phyloP scores from a whole-genome alignment of 1,140 invertebrate genomes.

The Gryllus bimaculatus region DNA sequence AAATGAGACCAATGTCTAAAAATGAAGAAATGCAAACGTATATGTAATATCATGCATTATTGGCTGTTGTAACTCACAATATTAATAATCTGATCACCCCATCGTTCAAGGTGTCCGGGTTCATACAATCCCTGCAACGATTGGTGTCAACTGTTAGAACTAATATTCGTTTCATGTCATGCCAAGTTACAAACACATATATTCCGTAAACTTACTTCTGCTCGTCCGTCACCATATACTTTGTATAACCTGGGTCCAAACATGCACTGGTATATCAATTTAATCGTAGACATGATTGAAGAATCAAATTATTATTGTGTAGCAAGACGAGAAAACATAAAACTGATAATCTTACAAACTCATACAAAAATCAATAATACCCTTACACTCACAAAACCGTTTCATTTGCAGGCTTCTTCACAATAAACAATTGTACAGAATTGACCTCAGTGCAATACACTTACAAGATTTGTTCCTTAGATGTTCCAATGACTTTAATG shows the following conservation, averaged over 20 bases:
- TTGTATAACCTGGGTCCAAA: slow-evolving; percentile 55
- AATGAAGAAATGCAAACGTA: slow-evolving; percentile 12
- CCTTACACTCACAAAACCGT: no score
- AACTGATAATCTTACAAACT: no score
- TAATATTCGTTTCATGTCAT: slow-evolving; percentile 13
- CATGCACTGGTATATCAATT: slow-evolving; percentile 35
- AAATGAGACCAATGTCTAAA: slow-evolving; percentile 16
- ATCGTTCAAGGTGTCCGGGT: slow-evolving; percentile 52
- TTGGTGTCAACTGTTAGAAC: slow-evolving; percentile 21
- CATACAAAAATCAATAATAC: no score
- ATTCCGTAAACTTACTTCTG: slow-evolving; percentile 33
- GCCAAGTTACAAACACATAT: no score
- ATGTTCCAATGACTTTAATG: no score
- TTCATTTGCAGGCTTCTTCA: no score
- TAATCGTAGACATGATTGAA: slow-evolving; percentile 5
- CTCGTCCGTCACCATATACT: slow-evolving; percentile 44
- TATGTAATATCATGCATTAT: slow-evolving; percentile 21
- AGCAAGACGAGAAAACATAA: no score
- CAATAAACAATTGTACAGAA: no score
- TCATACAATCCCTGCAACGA: slow-evolving; percentile 50
- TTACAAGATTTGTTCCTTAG: no score
- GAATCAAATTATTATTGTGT: no score
- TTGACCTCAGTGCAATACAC: no score
- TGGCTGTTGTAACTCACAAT: slow-evolving; percentile 40
- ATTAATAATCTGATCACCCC: slow-evolving; percentile 59